A percentile compares a stretch with the other conserved stretches of the same genome.
Conservation (phyloP, 2,113 vertebrate genomes). For the Chroicocephalus ridibundus region DNA sequence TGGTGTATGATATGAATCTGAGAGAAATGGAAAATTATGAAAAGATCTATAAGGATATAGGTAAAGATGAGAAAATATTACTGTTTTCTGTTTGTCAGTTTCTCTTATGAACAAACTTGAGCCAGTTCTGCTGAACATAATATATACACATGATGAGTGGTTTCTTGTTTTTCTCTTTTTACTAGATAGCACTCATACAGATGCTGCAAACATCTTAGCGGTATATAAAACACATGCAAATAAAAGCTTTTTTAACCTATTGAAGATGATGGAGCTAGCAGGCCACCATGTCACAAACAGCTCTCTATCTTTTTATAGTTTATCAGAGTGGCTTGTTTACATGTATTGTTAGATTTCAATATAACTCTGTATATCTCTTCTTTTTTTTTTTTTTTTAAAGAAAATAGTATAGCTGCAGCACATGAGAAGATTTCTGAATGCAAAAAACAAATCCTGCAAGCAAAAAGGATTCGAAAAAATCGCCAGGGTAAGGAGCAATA, state of each 20-base stretch:
- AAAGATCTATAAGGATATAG: slow-evolving; percentile 93
- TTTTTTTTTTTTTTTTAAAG: slow-evolving; percentile 64
- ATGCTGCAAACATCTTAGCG: neutral
- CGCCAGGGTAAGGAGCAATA: slow-evolving; percentile 84
- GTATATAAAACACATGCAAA: neutral
- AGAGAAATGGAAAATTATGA: slow-evolving; percentile 99
- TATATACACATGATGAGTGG: neutral
- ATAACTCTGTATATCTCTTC: neutral
- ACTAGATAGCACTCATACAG: neutral
- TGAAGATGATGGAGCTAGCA: neutral
- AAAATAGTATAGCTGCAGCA: slow-evolving; percentile 90
- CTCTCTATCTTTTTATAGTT: neutral
- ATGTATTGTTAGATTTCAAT: neutral
- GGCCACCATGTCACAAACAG: neutral
- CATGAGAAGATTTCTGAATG: slow-evolving; percentile 97
- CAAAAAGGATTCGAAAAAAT: slow-evolving; percentile 97
- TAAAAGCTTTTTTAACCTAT: neutral
- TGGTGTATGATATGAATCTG: slow-evolving; percentile 98
- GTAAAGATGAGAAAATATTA: slow-evolving; percentile 69
- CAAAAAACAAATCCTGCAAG: slow-evolving; percentile 97
- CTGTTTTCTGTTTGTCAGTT: neutral
- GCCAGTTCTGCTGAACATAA: neutral
- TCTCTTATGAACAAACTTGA: neutral
- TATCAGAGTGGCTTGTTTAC: neutral
- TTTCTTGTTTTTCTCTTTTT: neutral